These are phyloP conservation scores for Cyclophora albipunctata DNA, from an alignment of 2,888 invertebrate genomes.

Conservation along the genomic window DNA sequence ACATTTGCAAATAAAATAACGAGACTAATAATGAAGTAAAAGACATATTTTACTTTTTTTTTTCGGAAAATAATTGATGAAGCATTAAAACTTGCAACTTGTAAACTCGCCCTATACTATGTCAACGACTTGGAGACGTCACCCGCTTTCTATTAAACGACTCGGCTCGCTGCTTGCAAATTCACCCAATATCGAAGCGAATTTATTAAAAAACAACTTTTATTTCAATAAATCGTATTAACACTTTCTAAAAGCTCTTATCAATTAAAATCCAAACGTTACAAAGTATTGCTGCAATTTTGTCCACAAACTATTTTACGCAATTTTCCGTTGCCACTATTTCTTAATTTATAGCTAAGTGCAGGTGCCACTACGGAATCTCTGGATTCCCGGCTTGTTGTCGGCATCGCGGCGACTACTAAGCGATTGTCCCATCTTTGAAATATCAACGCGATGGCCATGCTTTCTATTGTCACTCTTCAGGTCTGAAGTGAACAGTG, in stretches of 20 bases:
- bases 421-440: conserved; percentile 10
- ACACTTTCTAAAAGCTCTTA: background rate
- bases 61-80: no score
- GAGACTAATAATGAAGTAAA: no score
- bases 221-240: background rate
- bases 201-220: background rate
- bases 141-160: no score
- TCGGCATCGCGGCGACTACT: conserved; percentile 10
- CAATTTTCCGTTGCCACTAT: conserved; percentile 19
- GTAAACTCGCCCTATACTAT: no score
- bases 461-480: conserved; percentile 8
- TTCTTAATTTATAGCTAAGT: conserved; percentile 55
- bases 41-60: no score
- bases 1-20: no score
- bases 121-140: no score
- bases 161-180: no score
- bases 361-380: conserved; percentile 19
- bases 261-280: background rate
- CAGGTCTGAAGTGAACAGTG: background rate
- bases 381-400: conserved; percentile 1
- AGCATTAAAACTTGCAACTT: no score
- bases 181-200: background rate
- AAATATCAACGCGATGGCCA: conserved; percentile 4
- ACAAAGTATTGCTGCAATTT: conserved; percentile 23
- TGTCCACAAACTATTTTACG: conserved; percentile 28